Percentiles rank a stretch among this genome's conserved stretches.
Evolutionary conservation across 2,113 vertebrate genomes (phyloP).

Genomic region (Conger conger): DNA sequence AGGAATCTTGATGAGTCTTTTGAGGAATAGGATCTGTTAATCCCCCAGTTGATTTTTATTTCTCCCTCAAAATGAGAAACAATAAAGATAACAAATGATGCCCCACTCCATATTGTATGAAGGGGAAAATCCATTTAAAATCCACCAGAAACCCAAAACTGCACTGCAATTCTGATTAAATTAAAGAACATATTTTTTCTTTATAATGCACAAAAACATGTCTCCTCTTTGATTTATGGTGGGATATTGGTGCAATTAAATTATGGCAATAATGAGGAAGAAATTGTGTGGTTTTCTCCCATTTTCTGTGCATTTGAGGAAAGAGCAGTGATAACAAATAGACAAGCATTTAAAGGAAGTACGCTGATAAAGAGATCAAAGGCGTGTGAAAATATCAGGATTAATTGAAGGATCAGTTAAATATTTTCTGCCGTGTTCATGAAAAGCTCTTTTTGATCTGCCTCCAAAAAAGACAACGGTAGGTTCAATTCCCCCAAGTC

Average conservation of each 20-base stretch:
- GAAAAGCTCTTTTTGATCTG: conserved; percentile 5
- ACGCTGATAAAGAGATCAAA: conserved; percentile 1
- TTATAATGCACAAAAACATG: neutral
- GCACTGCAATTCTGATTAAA: neutral
- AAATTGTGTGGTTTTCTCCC: neutral
- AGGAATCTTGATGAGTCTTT: neutral
- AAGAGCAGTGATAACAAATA: neutral
- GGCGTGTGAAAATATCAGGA: neutral
- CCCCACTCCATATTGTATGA: neutral
- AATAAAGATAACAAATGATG: conserved; percentile 3
- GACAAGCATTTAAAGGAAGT: neutral
- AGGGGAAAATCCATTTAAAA: neutral
- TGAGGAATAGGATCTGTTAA: neutral
- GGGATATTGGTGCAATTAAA: neutral
- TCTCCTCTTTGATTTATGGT: neutral
- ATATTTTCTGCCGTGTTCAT: neutral
- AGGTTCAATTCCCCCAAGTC: conserved; percentile 5
- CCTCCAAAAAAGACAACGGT: neutral
- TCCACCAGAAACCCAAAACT: neutral
- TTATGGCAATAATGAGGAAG: neutral
- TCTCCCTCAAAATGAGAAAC: conserved; percentile 15
- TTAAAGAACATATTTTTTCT: neutral
- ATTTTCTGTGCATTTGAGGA: neutral
- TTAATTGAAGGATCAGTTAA: neutral
- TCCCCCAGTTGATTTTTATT: neutral